Evolutionary conservation across 2,113 vertebrate genomes (phyloP).

Genomic region (Panthera uncia): DNA sequence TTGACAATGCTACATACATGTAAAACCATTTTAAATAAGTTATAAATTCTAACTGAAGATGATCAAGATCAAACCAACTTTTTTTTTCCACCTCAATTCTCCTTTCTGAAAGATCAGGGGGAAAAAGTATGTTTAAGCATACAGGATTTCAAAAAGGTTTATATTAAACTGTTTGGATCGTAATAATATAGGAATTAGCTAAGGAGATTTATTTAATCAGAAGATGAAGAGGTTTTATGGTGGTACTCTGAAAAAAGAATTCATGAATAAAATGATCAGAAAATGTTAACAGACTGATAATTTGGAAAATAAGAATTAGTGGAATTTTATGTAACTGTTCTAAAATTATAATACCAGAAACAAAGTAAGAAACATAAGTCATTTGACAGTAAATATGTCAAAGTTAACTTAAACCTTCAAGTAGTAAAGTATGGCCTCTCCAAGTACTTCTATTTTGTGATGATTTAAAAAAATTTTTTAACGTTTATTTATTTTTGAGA

Average conservation of each 20-base stretch:
- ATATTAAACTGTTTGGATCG: not conserved
- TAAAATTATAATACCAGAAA: not conserved
- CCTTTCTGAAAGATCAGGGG: not conserved
- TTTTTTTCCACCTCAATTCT: not conserved
- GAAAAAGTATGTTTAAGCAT: not conserved
- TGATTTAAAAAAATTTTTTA: not conserved
- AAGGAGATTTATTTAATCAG: not conserved
- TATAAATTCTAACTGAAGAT: constrained; percentile 53
- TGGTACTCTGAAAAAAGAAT: not conserved
- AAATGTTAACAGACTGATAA: not conserved
- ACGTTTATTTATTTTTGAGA: too few relatives aligned
- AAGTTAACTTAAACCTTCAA: not conserved
- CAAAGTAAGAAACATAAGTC: not conserved
- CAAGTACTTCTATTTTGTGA: not conserved
- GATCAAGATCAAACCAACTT: constrained; percentile 44
- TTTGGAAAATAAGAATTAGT: not conserved
- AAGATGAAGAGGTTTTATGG: not conserved
- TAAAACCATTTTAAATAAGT: constrained; percentile 52
- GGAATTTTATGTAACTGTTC: not conserved
- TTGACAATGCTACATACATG: constrained; percentile 48
- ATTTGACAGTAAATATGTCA: not conserved
- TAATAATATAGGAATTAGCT: not conserved
- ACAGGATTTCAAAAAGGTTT: not conserved
- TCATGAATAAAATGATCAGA: not conserved
- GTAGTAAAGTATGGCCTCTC: not conserved